Conservation (phyloP, 2,888 invertebrate genomes). For the Dendrolimus houi region DNA sequence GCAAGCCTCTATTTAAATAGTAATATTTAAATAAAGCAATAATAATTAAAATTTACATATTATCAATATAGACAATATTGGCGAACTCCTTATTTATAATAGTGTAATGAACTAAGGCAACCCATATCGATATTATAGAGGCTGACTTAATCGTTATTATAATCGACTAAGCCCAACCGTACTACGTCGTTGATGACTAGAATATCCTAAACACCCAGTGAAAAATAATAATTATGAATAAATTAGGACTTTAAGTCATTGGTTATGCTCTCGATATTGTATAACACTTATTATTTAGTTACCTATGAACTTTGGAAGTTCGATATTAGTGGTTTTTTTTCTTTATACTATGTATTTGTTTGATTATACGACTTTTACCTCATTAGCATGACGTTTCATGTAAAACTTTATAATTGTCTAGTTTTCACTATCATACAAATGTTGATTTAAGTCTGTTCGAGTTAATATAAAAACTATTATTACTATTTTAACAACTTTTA, state of each 20-base stretch:
- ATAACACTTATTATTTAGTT: constrained; percentile 68
- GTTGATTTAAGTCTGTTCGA: constrained; percentile 25
- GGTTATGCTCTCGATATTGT: constrained; percentile 42
- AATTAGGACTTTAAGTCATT: constrained; percentile 68
- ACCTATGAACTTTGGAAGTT: constrained; percentile 73
- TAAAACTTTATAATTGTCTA: constrained; percentile 35
- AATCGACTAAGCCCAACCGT: constrained; percentile 1
- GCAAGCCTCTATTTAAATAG: not conserved
- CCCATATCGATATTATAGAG: too few relatives aligned
- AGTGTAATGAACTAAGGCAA: too few relatives aligned
- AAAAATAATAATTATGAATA: constrained; percentile 34
- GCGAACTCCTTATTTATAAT: not conserved
- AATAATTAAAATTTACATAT: not conserved
- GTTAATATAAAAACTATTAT: not conserved
- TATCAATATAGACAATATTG: not conserved
- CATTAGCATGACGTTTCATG: constrained; percentile 63
- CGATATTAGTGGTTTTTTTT: constrained; percentile 50
- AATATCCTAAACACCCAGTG: constrained; percentile 57
- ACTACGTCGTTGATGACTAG: constrained; percentile 42
- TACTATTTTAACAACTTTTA: not conserved
- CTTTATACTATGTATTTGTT: constrained; percentile 35
- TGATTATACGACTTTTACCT: constrained; percentile 52
- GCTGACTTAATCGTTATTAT: not conserved
- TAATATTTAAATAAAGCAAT: too few relatives aligned
- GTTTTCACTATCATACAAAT: constrained; percentile 24